Conservation (phyloP, 1,140 invertebrate genomes). For the Kradibia gibbosae region DNA sequence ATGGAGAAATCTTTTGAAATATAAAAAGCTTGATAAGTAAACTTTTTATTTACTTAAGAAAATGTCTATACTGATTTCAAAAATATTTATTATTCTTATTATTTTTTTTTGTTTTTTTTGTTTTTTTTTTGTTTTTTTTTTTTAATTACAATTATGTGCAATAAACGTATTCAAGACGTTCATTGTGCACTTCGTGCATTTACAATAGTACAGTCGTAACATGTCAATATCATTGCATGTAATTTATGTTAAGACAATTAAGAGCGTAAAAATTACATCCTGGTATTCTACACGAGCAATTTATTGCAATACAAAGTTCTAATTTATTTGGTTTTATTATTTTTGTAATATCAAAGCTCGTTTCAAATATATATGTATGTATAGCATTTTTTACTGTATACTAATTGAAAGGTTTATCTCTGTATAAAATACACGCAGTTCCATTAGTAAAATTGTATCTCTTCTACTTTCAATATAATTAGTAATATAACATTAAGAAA, state of each 20-base stretch:
- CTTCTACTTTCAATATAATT: slow-evolving; percentile 8
- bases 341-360: slow-evolving; percentile 30
- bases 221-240: neutral
- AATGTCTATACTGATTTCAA: neutral
- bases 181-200: slow-evolving; percentile 22
- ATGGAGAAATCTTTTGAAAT: neutral
- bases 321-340: slow-evolving; percentile 14
- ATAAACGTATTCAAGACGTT: neutral
- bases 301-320: slow-evolving; percentile 34
- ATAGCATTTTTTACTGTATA: neutral
- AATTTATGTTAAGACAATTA: slow-evolving; percentile 50
- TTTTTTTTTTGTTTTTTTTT: no score
- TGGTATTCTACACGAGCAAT: slow-evolving; percentile 55
- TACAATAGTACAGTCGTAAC: slow-evolving; percentile 20
- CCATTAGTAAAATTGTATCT: slow-evolving; percentile 13
- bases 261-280: slow-evolving; percentile 54
- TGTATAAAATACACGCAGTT: slow-evolving; percentile 30
- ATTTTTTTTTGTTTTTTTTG: no score
- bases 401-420: slow-evolving; percentile 3
- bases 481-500: slow-evolving; percentile 21
- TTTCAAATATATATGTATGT: neutral
- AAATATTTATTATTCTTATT: neutral
- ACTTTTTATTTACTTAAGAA: slow-evolving; percentile 1
- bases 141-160: neutral
- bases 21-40: neutral